A percentile compares a stretch with the other conserved stretches of the same genome.
Conservation (phyloP, 1,140 invertebrate species). For the Pantala flavescens region DNA sequence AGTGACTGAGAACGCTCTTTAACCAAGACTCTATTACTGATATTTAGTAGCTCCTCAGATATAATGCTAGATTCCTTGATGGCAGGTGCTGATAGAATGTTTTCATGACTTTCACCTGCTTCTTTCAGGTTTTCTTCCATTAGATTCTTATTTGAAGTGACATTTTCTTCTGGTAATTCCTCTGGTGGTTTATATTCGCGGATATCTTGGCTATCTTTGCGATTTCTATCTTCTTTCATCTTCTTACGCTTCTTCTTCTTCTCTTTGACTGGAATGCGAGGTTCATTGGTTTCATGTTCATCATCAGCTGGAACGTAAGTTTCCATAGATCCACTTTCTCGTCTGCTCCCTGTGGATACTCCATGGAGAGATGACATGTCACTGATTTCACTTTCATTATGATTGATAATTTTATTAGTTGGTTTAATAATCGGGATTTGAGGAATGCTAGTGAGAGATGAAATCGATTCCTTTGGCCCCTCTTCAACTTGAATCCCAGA, state of each 20-base stretch:
- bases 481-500: not conserved
- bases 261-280: constrained; percentile 40
- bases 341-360: constrained; percentile 44
- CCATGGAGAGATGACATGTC: constrained; percentile 20
- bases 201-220: constrained; percentile 52
- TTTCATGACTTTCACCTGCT: not conserved
- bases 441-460: not conserved
- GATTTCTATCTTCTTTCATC: constrained; percentile 60
- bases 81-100: not conserved
- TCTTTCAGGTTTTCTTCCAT: not conserved
- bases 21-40: not conserved
- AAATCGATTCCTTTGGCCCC: not conserved
- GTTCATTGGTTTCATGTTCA: not conserved
- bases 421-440: not conserved
- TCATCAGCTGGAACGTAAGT: constrained; percentile 20
- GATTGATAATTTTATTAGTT: not conserved
- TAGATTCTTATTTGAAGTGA: not conserved
- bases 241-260: constrained; percentile 75
- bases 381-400: not conserved
- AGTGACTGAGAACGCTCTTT: not conserved
- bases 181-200: not conserved
- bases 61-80: not conserved
- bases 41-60: not conserved
- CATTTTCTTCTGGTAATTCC: not conserved
- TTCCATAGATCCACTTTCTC: constrained; percentile 29